These are phyloP conservation scores for Cylas formicarius DNA, from an alignment of 1,140 invertebrate species.

Conservation along the genomic window DNA sequence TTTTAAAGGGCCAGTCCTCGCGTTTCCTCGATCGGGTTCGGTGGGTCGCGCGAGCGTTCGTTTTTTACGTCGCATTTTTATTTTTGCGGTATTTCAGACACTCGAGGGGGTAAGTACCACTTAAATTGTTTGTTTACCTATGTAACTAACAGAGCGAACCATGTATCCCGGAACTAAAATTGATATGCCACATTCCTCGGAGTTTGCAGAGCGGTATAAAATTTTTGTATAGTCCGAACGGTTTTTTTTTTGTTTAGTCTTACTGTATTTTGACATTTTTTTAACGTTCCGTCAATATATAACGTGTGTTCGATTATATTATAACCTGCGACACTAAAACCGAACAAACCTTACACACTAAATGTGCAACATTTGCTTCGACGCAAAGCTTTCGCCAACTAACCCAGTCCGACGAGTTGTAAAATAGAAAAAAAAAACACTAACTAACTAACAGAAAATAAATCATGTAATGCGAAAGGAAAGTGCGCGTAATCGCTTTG, in stretches of 20 bases:
- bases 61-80: too few species aligned
- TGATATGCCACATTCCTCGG: slow-evolving; percentile 37
- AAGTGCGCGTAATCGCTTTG: too few species aligned
- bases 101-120: too few species aligned
- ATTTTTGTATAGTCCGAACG: slow-evolving; percentile 7
- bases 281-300: background rate
- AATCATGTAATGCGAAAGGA: slow-evolving; percentile 28
- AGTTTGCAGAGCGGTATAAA: slow-evolving; percentile 33
- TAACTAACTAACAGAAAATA: slow-evolving; percentile 33
- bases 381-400: slow-evolving; percentile 21
- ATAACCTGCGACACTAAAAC: too few species aligned
- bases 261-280: background rate
- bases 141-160: too few species aligned
- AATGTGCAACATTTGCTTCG: slow-evolving; percentile 28
- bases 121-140: too few species aligned
- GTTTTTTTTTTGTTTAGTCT: too few species aligned
- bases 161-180: slow-evolving; percentile 24
- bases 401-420: slow-evolving; percentile 4
- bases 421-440: slow-evolving; percentile 1
- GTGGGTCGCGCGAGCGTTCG: too few species aligned
- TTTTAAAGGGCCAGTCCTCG: too few species aligned
- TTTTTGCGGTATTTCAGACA: too few species aligned
- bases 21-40: too few species aligned
- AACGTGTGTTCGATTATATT: too few species aligned
- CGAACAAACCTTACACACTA: slow-evolving; percentile 7